phyloP scores from a whole-genome alignment of 37 sponge, comb jelly and placozoan species.

The Axinella damicornis region DNA sequence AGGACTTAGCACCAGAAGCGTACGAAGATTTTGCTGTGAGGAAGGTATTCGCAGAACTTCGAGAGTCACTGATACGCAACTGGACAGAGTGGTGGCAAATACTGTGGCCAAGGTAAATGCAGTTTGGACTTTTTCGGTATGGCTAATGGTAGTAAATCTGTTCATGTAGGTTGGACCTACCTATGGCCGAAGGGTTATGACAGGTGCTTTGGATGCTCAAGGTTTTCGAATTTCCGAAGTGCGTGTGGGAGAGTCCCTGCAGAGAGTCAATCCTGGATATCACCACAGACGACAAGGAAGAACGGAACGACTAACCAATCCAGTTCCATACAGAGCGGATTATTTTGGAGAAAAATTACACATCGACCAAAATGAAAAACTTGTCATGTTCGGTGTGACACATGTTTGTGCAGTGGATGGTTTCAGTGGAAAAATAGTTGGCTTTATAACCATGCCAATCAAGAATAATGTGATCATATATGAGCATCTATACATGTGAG shows the following conservation, averaged over 20 bases:
- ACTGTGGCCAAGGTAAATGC: too few relatives aligned
- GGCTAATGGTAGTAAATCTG: too few relatives aligned
- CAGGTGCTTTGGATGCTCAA: slow-evolving; percentile 26
- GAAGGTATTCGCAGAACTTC: too few relatives aligned
- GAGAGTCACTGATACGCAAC: too few relatives aligned
- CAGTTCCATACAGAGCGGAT: slow-evolving; percentile 62
- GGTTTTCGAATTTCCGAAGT: slow-evolving; percentile 21
- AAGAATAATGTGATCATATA: slow-evolving; percentile 74
- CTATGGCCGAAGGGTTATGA: slow-evolving; percentile 31
- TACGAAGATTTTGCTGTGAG: too few relatives aligned
- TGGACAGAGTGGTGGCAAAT: too few relatives aligned
- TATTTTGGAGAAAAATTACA: slow-evolving; percentile 78
- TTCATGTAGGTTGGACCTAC: too few relatives aligned
- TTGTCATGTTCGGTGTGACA: too few relatives aligned
- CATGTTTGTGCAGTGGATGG: too few relatives aligned
- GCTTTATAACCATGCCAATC: slow-evolving; percentile 55
- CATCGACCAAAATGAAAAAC: slow-evolving; percentile 75
- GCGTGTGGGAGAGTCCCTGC: slow-evolving; percentile 32
- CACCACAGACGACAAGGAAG: slow-evolving; percentile 2
- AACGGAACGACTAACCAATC: slow-evolving; percentile 37
- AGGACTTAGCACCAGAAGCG: too few relatives aligned
- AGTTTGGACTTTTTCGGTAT: too few relatives aligned
- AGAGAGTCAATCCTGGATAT: slow-evolving; percentile 30
- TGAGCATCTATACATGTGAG: slow-evolving; percentile 39
- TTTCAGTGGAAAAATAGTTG: slow-evolving; percentile 63